Conservation (phyloP, 1,140 invertebrate species). For the Saccostrea cuccullata region DNA sequence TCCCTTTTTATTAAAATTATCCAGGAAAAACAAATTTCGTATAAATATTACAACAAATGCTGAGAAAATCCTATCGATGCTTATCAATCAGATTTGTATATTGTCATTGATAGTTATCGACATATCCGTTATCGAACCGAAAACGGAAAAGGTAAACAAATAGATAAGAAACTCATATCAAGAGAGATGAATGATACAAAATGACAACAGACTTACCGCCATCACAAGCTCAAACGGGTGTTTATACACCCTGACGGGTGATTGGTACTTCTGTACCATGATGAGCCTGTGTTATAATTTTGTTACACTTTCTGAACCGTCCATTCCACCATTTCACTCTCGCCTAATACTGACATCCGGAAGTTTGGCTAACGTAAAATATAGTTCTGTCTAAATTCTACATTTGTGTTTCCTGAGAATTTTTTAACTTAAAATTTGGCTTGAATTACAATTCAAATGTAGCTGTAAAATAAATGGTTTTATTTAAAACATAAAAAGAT, state of each 20-base stretch:
- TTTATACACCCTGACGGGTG: constrained; percentile 96
- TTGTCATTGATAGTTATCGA: not conserved
- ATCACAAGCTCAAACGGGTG: constrained; percentile 97
- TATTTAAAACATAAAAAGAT: not conserved
- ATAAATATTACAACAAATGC: not conserved
- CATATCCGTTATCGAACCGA: not conserved
- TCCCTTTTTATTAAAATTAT: too few species aligned
- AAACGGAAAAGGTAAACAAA: not conserved
- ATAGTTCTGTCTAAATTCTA: not conserved
- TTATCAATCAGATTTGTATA: not conserved
- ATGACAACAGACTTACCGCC: constrained; percentile 87
- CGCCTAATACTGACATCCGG: constrained; percentile 13
- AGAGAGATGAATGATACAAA: not conserved
- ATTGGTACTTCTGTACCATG: constrained; percentile 98
- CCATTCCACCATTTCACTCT: constrained; percentile 14
- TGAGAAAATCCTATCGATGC: not conserved
- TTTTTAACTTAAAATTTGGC: too few species aligned
- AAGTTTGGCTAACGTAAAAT: not conserved
- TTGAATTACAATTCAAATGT: not conserved
- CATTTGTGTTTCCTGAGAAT: not conserved
- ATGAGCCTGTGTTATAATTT: constrained; percentile 44
- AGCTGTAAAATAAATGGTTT: not conserved
- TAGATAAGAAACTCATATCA: not conserved
- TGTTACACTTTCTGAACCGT: not conserved
- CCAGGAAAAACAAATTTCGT: not conserved